These are phyloP conservation scores for Cladorhizidae sp. DNA, from an alignment of 37 sponge, comb jelly and placozoan species.

Conservation along the genomic window DNA sequence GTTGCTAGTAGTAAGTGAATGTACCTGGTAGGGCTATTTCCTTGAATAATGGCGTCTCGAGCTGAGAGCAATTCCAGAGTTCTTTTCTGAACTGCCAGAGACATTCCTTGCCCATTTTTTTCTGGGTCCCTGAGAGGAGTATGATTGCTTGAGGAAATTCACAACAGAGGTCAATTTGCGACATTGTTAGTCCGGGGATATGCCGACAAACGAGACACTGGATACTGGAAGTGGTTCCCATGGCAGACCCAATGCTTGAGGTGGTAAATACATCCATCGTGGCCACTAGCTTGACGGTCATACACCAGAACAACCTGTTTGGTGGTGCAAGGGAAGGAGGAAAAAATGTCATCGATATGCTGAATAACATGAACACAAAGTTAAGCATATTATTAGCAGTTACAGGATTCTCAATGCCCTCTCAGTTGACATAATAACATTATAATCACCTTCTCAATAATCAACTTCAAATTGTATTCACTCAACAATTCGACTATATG, in stretches of 20 bases:
- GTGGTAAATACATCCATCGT: too few relatives aligned
- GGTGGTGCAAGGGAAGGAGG: not conserved
- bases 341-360: too few relatives aligned
- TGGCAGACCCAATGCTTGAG: not conserved
- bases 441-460: too few relatives aligned
- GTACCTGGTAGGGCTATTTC: constrained; percentile 6
- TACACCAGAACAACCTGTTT: constrained; percentile 1
- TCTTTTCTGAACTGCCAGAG: constrained; percentile 47
- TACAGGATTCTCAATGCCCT: too few relatives aligned
- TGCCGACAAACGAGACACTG: constrained; percentile 11
- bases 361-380: too few relatives aligned
- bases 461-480: too few relatives aligned
- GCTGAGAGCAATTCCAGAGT: constrained; percentile 46
- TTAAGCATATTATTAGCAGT: too few relatives aligned
- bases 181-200: constrained; percentile 13
- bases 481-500: too few relatives aligned
- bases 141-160: constrained; percentile 16
- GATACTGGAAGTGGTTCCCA: too few relatives aligned
- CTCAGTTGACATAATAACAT: too few relatives aligned
- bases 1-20: not conserved
- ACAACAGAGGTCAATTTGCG: constrained; percentile 35
- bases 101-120: constrained; percentile 18
- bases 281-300: not conserved
- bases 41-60: constrained; percentile 17
- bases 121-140: not conserved